phyloP scores from a whole-genome alignment of 2,888 invertebrate species.

The Molanna angustata region DNA sequence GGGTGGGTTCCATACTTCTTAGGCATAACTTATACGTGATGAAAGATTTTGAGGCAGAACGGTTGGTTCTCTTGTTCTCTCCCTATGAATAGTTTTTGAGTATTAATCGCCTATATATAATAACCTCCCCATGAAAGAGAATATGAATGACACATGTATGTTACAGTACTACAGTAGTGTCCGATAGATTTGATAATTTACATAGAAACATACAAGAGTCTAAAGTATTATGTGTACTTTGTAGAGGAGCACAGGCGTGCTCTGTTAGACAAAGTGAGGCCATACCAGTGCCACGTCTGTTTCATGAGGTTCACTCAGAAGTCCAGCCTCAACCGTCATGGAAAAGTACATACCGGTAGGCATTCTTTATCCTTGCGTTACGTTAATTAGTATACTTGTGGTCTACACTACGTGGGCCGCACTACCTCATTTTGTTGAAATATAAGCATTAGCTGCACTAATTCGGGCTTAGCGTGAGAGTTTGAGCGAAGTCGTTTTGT shows the following conservation, averaged over 20 bases:
- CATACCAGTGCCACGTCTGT: slow-evolving; percentile 71
- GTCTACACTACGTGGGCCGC: slow-evolving; percentile 9
- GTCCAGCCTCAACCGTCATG: slow-evolving; percentile 71
- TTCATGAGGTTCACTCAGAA: slow-evolving; percentile 73
- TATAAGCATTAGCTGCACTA: slow-evolving; percentile 15
- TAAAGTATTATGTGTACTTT: slow-evolving; percentile 8
- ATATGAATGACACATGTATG: neutral
- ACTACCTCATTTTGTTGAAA: neutral
- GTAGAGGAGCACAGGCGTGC: slow-evolving; percentile 59
- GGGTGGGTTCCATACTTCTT: slow-evolving; percentile 48
- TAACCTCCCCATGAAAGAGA: slow-evolving; percentile 11
- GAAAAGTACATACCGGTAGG: slow-evolving; percentile 68
- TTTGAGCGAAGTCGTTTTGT: slow-evolving; percentile 54
- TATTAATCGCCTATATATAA: slow-evolving; percentile 20
- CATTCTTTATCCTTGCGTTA: slow-evolving; percentile 35
- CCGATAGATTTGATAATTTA: slow-evolving; percentile 2
- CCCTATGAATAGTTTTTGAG: slow-evolving; percentile 33
- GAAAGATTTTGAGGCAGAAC: slow-evolving; percentile 48
- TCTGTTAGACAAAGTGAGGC: slow-evolving; percentile 61
- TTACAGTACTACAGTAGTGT: too few relatives aligned
- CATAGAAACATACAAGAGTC: slow-evolving; percentile 7
- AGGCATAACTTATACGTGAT: slow-evolving; percentile 41
- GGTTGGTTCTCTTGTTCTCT: slow-evolving; percentile 38
- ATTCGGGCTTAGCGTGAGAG: slow-evolving; percentile 9
- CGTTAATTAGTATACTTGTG: too few relatives aligned